These are phyloP conservation scores for Felis chaus DNA, from an alignment of 2,113 vertebrate species.

Conservation along the genomic window DNA sequence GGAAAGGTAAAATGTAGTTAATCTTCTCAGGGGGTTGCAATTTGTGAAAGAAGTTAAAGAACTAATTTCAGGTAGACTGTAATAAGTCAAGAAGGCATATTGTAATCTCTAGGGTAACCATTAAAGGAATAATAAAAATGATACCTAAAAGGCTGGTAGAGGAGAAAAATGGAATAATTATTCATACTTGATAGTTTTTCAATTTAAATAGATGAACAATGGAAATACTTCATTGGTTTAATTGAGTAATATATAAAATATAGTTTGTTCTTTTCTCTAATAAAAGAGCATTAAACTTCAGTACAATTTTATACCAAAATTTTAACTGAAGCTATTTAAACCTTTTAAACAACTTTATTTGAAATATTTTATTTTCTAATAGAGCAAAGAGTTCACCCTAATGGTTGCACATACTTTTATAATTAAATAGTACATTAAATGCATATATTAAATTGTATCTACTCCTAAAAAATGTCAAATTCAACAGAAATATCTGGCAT, in stretches of 20 bases:
- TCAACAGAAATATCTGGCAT: neutral
- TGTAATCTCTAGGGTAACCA: conserved; percentile 52
- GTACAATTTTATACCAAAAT: conserved; percentile 52
- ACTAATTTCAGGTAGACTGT: conserved; percentile 50
- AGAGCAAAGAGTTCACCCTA: neutral
- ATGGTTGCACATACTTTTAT: conserved; percentile 29
- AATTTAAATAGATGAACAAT: conserved; percentile 57
- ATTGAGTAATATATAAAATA: conserved; percentile 47
- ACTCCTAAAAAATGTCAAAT: neutral
- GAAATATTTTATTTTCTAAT: conserved; percentile 46
- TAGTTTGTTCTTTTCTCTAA: conserved; percentile 54
- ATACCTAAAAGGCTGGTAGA: conserved; percentile 40
- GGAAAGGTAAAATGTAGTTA: neutral
- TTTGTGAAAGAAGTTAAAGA: conserved; percentile 36
- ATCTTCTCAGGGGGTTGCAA: neutral
- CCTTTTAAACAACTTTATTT: neutral
- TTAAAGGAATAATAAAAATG: conserved; percentile 64
- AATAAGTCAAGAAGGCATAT: conserved; percentile 45
- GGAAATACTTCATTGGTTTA: conserved; percentile 63
- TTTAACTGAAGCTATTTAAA: conserved; percentile 32
- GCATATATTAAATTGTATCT: neutral
- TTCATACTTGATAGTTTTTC: conserved; percentile 49
- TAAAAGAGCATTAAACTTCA: conserved; percentile 20
- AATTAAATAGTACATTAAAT: conserved; percentile 13
- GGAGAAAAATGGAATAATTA: conserved; percentile 59